Evolutionary conservation across 2,113 vertebrate genomes (phyloP).

Genomic region (Saccopteryx bilineata): DNA sequence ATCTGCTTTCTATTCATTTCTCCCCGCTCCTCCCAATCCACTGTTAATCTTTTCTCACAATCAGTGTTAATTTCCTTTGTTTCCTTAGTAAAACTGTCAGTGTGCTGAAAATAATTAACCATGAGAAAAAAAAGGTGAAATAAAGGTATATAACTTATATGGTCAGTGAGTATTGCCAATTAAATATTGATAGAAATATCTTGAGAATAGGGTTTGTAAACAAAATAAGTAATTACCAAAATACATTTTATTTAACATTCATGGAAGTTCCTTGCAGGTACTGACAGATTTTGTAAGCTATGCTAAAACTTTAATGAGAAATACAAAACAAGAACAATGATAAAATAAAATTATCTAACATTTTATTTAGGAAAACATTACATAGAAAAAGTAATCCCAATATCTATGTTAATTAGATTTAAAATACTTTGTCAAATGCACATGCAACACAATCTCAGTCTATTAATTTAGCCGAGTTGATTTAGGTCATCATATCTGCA

Average conservation of each 20-base stretch:
- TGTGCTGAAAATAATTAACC: neutral
- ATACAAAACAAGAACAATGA: neutral
- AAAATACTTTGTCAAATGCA: neutral
- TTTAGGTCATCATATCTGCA: neutral
- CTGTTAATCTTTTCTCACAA: neutral
- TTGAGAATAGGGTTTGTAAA: neutral
- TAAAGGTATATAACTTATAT: neutral
- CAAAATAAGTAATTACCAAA: neutral
- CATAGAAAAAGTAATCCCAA: neutral
- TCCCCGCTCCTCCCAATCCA: neutral
- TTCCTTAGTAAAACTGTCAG: neutral
- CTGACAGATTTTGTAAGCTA: neutral
- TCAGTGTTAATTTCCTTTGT: neutral
- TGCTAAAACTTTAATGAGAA: neutral
- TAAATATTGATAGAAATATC: neutral
- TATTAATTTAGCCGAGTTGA: neutral
- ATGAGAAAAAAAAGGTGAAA: neutral
- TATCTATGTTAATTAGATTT: neutral
- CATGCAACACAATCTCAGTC: accelerated
- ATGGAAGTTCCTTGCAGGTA: neutral
- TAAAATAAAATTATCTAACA: neutral
- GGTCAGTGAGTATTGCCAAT: neutral
- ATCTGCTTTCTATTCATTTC: neutral
- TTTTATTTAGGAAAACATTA: neutral
- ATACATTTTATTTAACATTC: neutral